A percentile compares a stretch with the other conserved stretches of the same genome.
Conservation (phyloP, 2,113 vertebrate species). For the Callospermophilus lateralis region DNA sequence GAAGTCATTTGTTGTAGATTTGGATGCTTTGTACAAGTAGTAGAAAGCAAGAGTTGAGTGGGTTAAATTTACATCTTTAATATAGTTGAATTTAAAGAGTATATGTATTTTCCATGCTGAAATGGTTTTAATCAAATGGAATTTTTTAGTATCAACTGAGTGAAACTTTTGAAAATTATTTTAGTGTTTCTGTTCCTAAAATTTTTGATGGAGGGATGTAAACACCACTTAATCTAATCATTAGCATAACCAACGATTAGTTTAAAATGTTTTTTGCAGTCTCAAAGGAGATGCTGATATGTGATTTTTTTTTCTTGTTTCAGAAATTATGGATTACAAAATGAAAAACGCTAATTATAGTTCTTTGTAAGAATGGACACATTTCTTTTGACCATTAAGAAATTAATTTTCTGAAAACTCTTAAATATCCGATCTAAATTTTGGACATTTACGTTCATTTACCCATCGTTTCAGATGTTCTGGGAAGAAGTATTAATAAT, state of each 20-base stretch:
- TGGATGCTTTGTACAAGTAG: background rate
- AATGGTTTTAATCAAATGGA: background rate
- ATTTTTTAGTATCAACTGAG: conserved; percentile 31
- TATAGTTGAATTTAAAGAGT: background rate
- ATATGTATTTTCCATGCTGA: background rate
- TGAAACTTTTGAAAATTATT: conserved; percentile 46
- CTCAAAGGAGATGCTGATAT: background rate
- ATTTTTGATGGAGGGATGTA: conserved; percentile 20
- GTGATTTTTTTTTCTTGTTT: conserved; percentile 13
- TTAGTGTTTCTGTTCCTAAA: background rate
- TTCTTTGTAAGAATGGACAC: conserved; percentile 21
- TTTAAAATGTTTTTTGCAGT: conserved; percentile 34
- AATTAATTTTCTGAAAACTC: conserved; percentile 39
- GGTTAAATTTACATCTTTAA: background rate
- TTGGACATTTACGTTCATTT: conserved; percentile 57
- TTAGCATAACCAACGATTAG: background rate
- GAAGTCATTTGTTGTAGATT: background rate
- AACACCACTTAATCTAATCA: background rate
- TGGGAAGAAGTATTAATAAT: conserved; percentile 74
- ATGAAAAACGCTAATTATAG: background rate
- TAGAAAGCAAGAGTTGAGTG: background rate
- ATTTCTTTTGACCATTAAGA: conserved; percentile 34
- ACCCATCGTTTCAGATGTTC: conserved; percentile 65
- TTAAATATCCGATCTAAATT: background rate
- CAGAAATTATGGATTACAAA: background rate